Conservation (phyloP, 2,797 vertebrate species). For the Megalops cyprinoides region DNA sequence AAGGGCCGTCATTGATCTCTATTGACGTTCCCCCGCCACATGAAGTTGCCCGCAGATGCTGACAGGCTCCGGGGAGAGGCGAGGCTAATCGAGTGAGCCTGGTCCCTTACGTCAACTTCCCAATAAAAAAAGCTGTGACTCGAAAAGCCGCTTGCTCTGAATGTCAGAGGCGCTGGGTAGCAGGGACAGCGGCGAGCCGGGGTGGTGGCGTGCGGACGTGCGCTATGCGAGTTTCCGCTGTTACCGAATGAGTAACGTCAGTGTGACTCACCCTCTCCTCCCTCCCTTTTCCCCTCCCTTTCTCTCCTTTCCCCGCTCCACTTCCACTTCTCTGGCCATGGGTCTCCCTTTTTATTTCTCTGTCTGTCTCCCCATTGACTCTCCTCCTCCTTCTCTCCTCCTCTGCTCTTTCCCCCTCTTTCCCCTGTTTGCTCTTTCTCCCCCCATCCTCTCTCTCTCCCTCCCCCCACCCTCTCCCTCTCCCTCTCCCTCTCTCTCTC, state of each 20-base stretch:
- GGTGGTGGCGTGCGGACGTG: conserved; percentile 20
- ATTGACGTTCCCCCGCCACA: background rate
- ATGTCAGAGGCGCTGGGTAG: conserved; percentile 34
- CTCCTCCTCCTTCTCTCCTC: conserved; percentile 9
- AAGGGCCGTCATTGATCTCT: conserved; percentile 22
- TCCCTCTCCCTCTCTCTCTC: conserved; percentile 14
- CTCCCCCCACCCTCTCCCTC: background rate
- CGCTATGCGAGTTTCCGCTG: conserved; percentile 19
- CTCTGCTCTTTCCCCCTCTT: conserved; percentile 1
- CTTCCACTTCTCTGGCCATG: background rate
- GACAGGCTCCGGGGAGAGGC: background rate
- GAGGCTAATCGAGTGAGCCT: conserved; percentile 39
- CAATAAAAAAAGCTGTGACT: conserved; percentile 51
- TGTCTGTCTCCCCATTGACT: background rate
- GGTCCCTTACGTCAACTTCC: conserved; percentile 45
- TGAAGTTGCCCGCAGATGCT: background rate
- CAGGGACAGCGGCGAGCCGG: background rate
- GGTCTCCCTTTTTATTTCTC: too few relatives aligned
- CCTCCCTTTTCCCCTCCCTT: background rate
- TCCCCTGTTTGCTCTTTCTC: conserved; percentile 39
- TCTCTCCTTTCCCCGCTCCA: background rate
- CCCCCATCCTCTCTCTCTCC: background rate
- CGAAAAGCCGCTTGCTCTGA: conserved; percentile 33
- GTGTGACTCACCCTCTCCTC: background rate
- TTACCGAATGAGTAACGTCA: conserved; percentile 45